A percentile compares a stretch with the other conserved stretches of the same genome.
Evolutionary conservation across 2,888 invertebrate species (phyloP).

Genomic region (Drosophila mimica): DNA sequence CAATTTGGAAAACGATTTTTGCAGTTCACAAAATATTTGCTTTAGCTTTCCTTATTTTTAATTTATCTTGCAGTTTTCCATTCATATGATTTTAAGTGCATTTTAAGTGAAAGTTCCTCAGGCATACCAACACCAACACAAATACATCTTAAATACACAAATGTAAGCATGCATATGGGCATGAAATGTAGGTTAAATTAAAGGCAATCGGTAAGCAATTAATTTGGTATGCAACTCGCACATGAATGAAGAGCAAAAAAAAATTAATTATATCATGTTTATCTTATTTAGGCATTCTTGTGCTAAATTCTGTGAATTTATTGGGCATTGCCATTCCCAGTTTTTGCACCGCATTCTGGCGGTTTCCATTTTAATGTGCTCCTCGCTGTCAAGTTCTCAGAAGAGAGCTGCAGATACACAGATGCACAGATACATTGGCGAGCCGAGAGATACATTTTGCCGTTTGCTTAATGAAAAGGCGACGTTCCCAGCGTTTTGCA

Average conservation of each 20-base stretch:
- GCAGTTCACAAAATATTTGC: neutral
- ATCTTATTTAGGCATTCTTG: conserved; percentile 42
- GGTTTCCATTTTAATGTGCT: conserved; percentile 25
- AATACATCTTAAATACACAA: neutral
- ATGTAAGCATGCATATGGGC: neutral
- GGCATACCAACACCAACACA: neutral
- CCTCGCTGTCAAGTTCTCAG: conserved; percentile 28
- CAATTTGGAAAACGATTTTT: neutral
- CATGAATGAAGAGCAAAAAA: conserved; percentile 14
- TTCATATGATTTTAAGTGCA: too few relatives aligned
- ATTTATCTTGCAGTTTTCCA: neutral
- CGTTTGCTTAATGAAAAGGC: conserved; percentile 71
- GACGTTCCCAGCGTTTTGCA: conserved; percentile 65
- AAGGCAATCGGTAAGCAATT: conserved; percentile 50
- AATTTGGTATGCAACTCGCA: conserved; percentile 39
- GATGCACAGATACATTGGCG: conserved; percentile 13
- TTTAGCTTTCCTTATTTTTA: neutral
- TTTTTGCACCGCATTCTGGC: conserved; percentile 10
- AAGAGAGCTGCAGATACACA: conserved; percentile 14
- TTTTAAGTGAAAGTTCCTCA: neutral
- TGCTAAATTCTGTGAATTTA: conserved; percentile 42
- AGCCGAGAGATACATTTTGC: conserved; percentile 30
- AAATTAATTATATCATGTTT: conserved; percentile 53
- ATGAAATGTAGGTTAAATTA: conserved; percentile 38
- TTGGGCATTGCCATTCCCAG: conserved; percentile 15